A percentile compares a stretch with the other conserved stretches of the same genome.
phyloP scores from a whole-genome alignment of 2,113 vertebrate genomes.

The Puntigrus tetrazona region DNA sequence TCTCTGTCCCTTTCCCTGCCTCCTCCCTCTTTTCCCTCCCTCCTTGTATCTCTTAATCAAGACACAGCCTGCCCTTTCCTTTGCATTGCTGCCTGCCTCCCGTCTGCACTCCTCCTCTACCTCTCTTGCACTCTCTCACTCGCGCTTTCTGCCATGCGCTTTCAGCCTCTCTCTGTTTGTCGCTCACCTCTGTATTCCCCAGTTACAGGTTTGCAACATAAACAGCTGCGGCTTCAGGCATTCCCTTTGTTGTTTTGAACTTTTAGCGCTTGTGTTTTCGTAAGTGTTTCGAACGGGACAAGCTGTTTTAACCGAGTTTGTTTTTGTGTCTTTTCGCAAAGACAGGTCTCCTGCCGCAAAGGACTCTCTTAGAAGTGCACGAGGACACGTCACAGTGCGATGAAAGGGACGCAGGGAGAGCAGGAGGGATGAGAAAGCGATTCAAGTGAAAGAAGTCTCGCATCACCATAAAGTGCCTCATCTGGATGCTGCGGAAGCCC shows the following conservation, averaged over 20 bases:
- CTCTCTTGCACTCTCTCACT: constrained; percentile 57
- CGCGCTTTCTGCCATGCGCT: constrained; percentile 60
- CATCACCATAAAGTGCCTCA: constrained; percentile 69
- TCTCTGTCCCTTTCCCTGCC: constrained; percentile 62
- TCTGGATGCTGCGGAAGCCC: constrained; percentile 65
- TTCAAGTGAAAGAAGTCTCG: constrained; percentile 65
- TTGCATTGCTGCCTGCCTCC: constrained; percentile 70
- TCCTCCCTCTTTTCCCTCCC: constrained; percentile 69
- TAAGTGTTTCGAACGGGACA: background rate
- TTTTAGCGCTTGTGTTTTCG: background rate
- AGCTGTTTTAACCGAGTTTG: constrained; percentile 25
- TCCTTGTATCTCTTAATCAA: constrained; percentile 78
- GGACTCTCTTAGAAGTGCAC: constrained; percentile 54
- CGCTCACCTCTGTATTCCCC: constrained; percentile 42
- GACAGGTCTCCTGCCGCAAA: constrained; percentile 52
- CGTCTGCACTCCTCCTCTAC: constrained; percentile 52
- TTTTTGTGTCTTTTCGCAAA: constrained; percentile 56
- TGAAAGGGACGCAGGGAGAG: constrained; percentile 34
- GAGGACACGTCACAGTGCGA: constrained; percentile 52
- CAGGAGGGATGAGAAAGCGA: constrained; percentile 66
- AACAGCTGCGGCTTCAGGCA: constrained; percentile 27
- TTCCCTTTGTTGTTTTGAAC: background rate
- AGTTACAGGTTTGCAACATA: constrained; percentile 45
- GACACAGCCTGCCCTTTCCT: constrained; percentile 76
- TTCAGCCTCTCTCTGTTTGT: constrained; percentile 55